Base-by-base conservation (phyloP, 2,113 vertebrate species). In the Australoheros scitulus region DNA sequence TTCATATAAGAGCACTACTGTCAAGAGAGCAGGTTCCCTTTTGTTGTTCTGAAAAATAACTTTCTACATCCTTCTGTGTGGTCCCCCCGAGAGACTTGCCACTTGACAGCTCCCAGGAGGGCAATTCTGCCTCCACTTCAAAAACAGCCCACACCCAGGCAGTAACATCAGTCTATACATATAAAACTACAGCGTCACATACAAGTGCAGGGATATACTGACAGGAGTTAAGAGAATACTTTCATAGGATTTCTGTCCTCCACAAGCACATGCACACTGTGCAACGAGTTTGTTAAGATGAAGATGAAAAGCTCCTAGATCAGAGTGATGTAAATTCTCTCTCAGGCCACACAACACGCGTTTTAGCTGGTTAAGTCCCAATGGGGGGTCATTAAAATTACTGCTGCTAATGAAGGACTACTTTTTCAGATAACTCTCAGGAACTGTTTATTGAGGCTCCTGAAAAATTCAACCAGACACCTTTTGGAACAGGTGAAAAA, bases 381-480 rank as follows among this genome's bases (percentile, higher is more conserved):
- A 24, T 32, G 17, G 34, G 6, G 34, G 29, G 24, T 26, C 17
- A 52, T 55, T 34, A 55, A 14, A 70, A 32, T 36, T 14, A 17
- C 7, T 56, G 57, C 47, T 78, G 7, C 5, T 34, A n/a, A 78
- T 34, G 36, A 60, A 52, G n/a, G 14, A 50, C 20, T 55, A 8
- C 58, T 59, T 76, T 24, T 14, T 60, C 22, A 79, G 15, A 80
- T 26, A 50, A 57, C 29, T 41, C 32, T 72, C 20, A 10, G 5
- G 26, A 61, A 34, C 58, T 89, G 86, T 91, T 85, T 81, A 61
- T 82, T 59, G 83, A 76, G 52, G 77, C 63, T 77, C 3, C 41
- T 90, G 34, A 91, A 90, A 89, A 50, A 88, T 91, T 89, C n/a
- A 91, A 47, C 64, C 74, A 76, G 50, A 36, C 52, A 77, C 58